Conservation (phyloP, 1,140 invertebrate species). For the Ectropis grisescens region DNA sequence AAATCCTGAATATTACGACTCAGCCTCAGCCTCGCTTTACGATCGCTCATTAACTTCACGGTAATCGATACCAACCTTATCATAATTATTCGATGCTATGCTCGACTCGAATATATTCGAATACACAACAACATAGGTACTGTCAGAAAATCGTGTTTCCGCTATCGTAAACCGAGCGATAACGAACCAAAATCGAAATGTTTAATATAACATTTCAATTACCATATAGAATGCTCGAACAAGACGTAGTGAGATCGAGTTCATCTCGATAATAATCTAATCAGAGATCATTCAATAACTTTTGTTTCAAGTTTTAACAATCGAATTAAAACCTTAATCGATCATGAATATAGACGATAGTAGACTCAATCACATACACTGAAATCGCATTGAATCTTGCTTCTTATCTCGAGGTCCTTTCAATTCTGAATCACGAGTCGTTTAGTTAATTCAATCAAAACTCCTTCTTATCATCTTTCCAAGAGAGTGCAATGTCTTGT, state of each 20-base stretch:
- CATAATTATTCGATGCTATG: conserved; percentile 29
- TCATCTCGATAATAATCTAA: conserved; percentile 57
- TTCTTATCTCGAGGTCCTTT: conserved; percentile 41
- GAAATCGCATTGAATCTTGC: conserved; percentile 33
- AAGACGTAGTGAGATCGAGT: conserved; percentile 28
- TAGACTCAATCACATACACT: conserved; percentile 14
- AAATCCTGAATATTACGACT: conserved; percentile 10
- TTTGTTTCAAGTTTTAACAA: conserved; percentile 32
- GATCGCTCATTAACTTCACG: conserved; percentile 38
- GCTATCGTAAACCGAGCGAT: conserved; percentile 43
- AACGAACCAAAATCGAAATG: conserved; percentile 48
- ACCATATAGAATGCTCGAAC: conserved; percentile 59
- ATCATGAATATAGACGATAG: conserved; percentile 23
- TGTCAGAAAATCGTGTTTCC: conserved; percentile 22
- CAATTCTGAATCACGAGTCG: conserved; percentile 27
- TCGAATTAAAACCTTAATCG: conserved; percentile 15
- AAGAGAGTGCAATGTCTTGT: neutral
- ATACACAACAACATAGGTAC: conserved; percentile 20
- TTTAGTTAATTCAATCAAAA: neutral
- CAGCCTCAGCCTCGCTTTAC: conserved; percentile 6
- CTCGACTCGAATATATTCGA: conserved; percentile 13
- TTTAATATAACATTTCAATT: conserved; percentile 64
- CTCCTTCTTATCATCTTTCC: neutral
- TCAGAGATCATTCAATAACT: conserved; percentile 62
- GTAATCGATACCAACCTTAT: conserved; percentile 46